Percentiles rank a stretch among this genome's conserved stretches.
These are phyloP conservation scores for Malurus cyaneus DNA, from an alignment of 2,113 vertebrate genomes.

Conservation along the genomic window DNA sequence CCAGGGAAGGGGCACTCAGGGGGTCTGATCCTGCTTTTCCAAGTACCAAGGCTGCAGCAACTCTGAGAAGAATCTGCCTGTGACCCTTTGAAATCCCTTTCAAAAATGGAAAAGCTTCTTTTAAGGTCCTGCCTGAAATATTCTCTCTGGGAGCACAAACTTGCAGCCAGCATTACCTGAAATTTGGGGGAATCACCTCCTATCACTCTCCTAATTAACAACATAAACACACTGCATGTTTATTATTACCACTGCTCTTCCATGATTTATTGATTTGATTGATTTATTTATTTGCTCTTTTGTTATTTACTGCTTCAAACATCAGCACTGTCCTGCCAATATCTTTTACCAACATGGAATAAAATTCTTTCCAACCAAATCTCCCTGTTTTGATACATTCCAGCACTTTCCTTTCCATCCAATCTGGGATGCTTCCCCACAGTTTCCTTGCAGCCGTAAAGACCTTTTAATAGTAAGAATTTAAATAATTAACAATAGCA, in stretches of 20 bases:
- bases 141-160: fast-evolving
- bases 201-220: too few species aligned
- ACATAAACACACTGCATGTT: neutral
- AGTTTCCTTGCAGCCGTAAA: neutral
- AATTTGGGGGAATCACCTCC: neutral
- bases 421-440: neutral
- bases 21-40: neutral
- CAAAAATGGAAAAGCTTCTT: neutral
- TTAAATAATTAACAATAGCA: neutral
- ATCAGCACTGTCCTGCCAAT: neutral
- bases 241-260: neutral
- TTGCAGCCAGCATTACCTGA: neutral
- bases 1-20: neutral
- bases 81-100: neutral
- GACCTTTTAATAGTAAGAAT: neutral
- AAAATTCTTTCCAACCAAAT: neutral
- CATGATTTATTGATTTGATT: neutral
- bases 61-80: neutral
- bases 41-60: neutral
- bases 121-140: neutral
- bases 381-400: neutral
- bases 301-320: neutral
- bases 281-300: neutral
- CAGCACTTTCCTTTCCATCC: neutral
- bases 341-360: neutral